Evolutionary conservation across 1,140 invertebrate genomes (phyloP).

Genomic region (Dysdera silvatica): DNA sequence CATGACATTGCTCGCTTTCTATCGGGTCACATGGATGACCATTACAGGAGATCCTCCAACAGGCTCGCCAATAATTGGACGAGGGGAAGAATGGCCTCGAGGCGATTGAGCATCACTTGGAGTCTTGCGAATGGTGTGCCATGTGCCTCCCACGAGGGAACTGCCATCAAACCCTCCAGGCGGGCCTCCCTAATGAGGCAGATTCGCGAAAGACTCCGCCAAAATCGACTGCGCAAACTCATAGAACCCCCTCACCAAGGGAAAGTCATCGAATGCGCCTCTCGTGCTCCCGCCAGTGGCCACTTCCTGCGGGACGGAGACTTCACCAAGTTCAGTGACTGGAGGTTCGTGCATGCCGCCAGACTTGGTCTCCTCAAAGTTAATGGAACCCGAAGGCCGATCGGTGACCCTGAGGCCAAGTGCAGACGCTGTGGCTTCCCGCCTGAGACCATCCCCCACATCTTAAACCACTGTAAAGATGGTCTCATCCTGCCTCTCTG

Average conservation of each 20-base stretch:
- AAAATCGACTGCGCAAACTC: background rate
- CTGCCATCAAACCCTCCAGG: background rate
- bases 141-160: background rate
- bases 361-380: background rate
- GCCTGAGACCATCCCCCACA: background rate
- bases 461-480: background rate
- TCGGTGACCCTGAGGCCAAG: fast-evolving
- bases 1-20: background rate
- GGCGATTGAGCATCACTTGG: background rate
- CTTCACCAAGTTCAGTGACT: background rate
- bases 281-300: background rate
- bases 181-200: fast-evolving
- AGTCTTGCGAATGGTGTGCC: background rate
- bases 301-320: background rate
- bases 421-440: background rate
- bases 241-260: background rate
- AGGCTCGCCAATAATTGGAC: background rate
- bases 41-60: background rate
- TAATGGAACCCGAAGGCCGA: background rate
- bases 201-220: fast-evolving
- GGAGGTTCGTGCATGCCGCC: background rate
- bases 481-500: too few species aligned
- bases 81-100: background rate
- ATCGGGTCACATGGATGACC: background rate
- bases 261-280: background rate